Evolutionary conservation across 2,888 invertebrate genomes (phyloP), one percentile per base, ranked within the genome.

Genomic region (Nowickia ferox): DNA sequence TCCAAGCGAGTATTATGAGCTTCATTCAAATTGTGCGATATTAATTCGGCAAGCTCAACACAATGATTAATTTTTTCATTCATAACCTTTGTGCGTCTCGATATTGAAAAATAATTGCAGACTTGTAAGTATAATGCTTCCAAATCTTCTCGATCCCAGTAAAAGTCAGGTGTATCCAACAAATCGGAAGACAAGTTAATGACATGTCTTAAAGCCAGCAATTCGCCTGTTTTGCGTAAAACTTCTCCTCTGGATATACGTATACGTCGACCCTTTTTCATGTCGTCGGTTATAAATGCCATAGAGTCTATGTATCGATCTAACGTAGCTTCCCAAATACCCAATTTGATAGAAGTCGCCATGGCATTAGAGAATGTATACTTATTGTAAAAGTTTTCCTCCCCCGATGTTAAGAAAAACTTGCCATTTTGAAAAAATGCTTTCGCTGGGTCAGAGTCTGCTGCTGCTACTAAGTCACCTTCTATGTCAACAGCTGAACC

Each of bases 61-160:
- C 99, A 99, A 92, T 99, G 98, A 89, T 96, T 96, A 55, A 99
- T 94, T 89, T 98, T 98, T 92, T 98, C 98, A 93, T 99, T 99
- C 94, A 99, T 96, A 0, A 98, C 97, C 96, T 98, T 96, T 10
- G 98, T 98, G 87, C 99, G 94, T 88, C 97, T 95, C 0, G 95
- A 93, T 84, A 98, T 97, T 87, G 95, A 96, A 90, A 98, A 97
- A 93, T 98, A 97, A 2, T 95, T 94, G 87, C 96, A 96, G 0
- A 96, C 96, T 90, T 96, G 95, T 82, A 96, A 94, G 93, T 98
- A 99, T 9, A 99, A 94, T 0, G 93, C 93, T 93, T 99, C 99
- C 44, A 99, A 93, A 76, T 96, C 95, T 89, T 98, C 98, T 75
- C 98, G 95, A 90, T 99, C 99, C 99, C 99, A 99, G 93, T 99